Evolutionary conservation across 2,888 invertebrate genomes (phyloP).

Genomic region (Aleiodes testaceus): DNA sequence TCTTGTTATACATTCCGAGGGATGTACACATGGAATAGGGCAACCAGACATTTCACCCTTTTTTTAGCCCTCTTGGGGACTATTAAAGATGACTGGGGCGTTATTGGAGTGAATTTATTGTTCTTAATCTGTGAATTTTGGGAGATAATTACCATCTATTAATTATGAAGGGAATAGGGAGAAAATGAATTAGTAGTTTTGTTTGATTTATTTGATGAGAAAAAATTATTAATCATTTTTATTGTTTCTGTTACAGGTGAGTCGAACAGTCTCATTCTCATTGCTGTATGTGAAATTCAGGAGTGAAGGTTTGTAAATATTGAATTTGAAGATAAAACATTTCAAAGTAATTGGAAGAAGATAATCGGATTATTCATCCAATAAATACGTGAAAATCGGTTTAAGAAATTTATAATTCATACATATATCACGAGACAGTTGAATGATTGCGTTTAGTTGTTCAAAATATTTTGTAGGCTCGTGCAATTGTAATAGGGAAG

Average conservation of each 20-base stretch:
- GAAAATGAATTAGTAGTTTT: too few species aligned
- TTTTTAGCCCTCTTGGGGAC: constrained; percentile 2
- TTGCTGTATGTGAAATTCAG: too few species aligned
- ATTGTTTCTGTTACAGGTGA: too few species aligned
- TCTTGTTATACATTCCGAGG: constrained; percentile 1
- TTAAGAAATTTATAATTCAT: too few species aligned
- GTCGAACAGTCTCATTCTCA: too few species aligned
- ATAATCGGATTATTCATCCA: too few species aligned
- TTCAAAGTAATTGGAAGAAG: too few species aligned
- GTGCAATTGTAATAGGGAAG: not conserved
- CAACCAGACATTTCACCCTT: not conserved
- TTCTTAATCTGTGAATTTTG: constrained; percentile 9
- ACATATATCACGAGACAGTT: not conserved
- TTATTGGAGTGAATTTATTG: constrained; percentile 2
- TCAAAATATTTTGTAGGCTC: not conserved
- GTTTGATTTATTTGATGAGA: too few species aligned
- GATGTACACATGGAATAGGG: constrained; percentile 18
- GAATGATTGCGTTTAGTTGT: not conserved
- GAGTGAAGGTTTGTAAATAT: too few species aligned
- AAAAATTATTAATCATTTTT: too few species aligned
- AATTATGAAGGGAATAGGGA: not conserved
- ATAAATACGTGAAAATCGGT: too few species aligned
- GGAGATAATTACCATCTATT: constrained; percentile 15
- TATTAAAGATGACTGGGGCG: not conserved
- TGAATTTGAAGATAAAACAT: too few species aligned